Evolutionary conservation across 2,797 vertebrate genomes (phyloP), one percentile per base, ranked within the genome.

Genomic region (Anas flavirostris): DNA sequence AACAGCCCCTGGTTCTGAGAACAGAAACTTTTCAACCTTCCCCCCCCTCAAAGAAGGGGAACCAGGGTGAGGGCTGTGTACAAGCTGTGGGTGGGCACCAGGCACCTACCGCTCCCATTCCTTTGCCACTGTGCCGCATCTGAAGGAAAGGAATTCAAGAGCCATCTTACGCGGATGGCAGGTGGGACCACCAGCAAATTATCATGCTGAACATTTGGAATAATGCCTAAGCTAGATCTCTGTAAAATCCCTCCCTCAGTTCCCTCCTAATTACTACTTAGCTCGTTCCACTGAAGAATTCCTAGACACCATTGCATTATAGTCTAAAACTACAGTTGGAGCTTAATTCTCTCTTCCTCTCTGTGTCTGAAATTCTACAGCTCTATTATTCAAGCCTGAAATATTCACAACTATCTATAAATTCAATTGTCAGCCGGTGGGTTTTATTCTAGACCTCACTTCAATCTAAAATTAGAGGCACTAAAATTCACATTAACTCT

Each of bases 321-420:
- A 97, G 94, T 97, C 97, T 98, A 97, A 98, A 98, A 98, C 97
- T 97, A 96, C 90, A 97, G 97, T 86, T 97, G 94, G 97, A 97
- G 97, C 97, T 98, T 98, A 98, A 98, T 98, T 98, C 98, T 97
- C 97, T 97, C 95, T 98, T 96, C 96, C 91, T 94, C 96, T 96
- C 97, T 98, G 97, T 98, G 97, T 98, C 97, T 98, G 98, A 98
- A 98, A 98, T 98, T 98, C 98, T 98, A 98, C 97, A 98, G 98
- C 98, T 98, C 98, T 98, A 99, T 99, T 99, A 99, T 99, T 98
- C 98, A 98, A 98, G 98, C 98, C 98, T 98, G 98, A 98, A 98
- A 98, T 98, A 98, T 99, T 99, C 98, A 99, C 98, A 98, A 98
- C 98, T 98, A 98, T 99, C 98, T 98, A 98, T 99, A 99, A 99